Conservation (phyloP, 1,140 invertebrate species). For the Drosophila quadrilineata region DNA sequence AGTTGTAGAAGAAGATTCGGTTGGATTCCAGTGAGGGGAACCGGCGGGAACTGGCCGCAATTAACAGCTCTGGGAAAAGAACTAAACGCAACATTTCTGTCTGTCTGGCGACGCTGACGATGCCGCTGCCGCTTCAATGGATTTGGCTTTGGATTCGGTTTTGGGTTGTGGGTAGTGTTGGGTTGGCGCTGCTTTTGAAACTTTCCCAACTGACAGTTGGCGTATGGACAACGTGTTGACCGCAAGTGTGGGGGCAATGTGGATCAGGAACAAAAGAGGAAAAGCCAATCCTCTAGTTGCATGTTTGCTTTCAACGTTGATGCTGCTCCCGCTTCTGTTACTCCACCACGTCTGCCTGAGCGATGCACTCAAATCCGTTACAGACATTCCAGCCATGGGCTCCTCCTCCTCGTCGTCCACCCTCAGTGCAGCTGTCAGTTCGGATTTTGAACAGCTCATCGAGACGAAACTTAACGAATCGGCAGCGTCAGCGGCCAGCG, state of each 20-base stretch:
- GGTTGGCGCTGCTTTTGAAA: conserved; percentile 28
- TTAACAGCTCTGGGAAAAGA: conserved; percentile 51
- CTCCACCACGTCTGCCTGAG: background rate
- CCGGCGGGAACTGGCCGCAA: conserved; percentile 30
- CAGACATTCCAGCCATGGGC: conserved; percentile 17
- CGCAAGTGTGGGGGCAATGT: conserved; percentile 56
- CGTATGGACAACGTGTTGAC: conserved; percentile 46
- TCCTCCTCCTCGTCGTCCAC: conserved; percentile 34
- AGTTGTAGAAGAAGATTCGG: no score
- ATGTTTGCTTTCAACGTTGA: conserved; percentile 10
- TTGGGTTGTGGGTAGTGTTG: background rate
- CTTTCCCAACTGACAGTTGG: conserved; percentile 52
- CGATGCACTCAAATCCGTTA: conserved; percentile 37
- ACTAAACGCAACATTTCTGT: conserved; percentile 29
- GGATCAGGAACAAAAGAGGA: conserved; percentile 27
- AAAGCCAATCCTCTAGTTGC: conserved; percentile 8
- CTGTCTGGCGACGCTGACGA: no score
- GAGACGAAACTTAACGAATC: conserved; percentile 64
- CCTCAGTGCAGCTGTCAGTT: conserved; percentile 20
- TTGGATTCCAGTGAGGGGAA: no score
- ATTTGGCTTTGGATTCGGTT: background rate
- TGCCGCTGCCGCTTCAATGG: no score
- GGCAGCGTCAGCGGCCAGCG: no score
- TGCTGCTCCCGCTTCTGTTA: background rate
- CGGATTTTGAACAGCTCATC: conserved; percentile 59